phyloP scores from a whole-genome alignment of 2,113 vertebrate species.

The Gallinago media region DNA sequence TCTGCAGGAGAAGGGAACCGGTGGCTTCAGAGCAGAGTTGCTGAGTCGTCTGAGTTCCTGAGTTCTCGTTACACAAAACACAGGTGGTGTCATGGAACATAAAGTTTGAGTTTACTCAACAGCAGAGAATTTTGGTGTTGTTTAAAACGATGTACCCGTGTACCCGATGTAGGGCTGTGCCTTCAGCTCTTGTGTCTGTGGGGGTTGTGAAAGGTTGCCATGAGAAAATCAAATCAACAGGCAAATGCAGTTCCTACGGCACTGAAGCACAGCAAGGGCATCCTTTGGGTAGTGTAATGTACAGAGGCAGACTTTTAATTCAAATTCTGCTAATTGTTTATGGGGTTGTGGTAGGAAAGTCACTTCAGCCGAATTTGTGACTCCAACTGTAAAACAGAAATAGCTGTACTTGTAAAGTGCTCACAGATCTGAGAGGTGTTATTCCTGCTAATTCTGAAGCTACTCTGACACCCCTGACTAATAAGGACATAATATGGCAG shows the following conservation, averaged over 20 bases:
- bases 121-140: neutral
- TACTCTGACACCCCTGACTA: neutral
- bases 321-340: neutral
- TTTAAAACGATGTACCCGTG: neutral
- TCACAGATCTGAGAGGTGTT: neutral
- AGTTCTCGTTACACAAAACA: neutral
- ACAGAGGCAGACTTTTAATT: neutral
- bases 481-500: neutral
- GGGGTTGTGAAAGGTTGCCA: neutral
- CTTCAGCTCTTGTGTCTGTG: neutral
- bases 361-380: neutral
- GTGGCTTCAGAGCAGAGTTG: neutral
- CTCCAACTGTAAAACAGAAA: neutral
- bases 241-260: neutral
- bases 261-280: neutral
- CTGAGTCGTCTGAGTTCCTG: neutral
- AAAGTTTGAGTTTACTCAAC: neutral
- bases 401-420: neutral
- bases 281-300: neutral
- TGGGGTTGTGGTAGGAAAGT: neutral
- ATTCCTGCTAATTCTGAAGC: neutral
- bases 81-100: neutral
- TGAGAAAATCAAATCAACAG: neutral
- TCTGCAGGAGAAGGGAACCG: accelerated
- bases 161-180: neutral